Base-by-base conservation (phyloP, 2,888 invertebrate genomes). In the Poecilus cupreus region DNA sequence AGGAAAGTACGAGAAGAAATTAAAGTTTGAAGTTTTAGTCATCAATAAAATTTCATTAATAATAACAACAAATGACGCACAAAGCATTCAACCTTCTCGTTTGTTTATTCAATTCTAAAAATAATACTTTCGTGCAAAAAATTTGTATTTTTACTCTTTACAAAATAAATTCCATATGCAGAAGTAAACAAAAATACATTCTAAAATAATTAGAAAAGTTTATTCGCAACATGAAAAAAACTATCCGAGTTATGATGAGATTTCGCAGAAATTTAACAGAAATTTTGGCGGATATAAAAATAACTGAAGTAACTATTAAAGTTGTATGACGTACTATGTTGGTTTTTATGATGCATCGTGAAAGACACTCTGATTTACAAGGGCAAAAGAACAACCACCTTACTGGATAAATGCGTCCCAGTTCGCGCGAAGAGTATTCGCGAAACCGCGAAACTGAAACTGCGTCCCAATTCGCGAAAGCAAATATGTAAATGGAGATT, bases 341-440 rank as follows among this genome's bases (percentile, higher is more conserved):
- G 24, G 60, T 60, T 60, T 60, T 60, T 60, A 60, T 60, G 60
- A 60, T 60, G 60, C 60, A 60, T 60, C 60, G 60, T 60, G 60
- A 60, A 60, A 60, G 60, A 60, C 60, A 24, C 24, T 24, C 24
- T 74, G 74, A 74, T 74, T 74, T 74, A 74, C 74, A 74, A 74
- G 74, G 74, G 74, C 74, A 74, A 74, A 74, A 74, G 74, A 26
- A 74, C 74, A 74, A 74, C 74, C 74, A 74, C 74, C 74, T 74
- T 60, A 26, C 60, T 43, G 43, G 13, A 43, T 32, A 43, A 11
- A 60, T 13, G 60, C 13, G 60, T 60, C 60, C 60, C 60, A 60
- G 60, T 60, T 60, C n/a, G 24, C 22, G n/a, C n/a, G 13, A 60
- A n/a, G n/a, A 10, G 54, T 22, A 24, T n/a, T 26, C 24, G 24